Evolutionary conservation across 2,797 vertebrate species (phyloP), one percentile per base, ranked within the genome.

Genomic region (Danio albolineatus): DNA sequence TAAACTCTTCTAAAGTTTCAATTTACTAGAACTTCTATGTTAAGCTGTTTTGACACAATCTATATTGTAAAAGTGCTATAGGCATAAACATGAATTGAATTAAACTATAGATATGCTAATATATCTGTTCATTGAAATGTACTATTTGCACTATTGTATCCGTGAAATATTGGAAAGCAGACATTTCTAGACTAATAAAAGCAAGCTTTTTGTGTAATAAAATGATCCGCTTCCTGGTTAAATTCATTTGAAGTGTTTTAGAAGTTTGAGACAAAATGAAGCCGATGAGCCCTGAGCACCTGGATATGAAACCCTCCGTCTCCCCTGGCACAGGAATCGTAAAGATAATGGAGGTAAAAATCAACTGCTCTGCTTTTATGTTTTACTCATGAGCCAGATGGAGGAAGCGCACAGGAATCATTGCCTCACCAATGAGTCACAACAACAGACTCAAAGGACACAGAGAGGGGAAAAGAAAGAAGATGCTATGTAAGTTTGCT

Each of bases 381-480:
- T 82, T 77, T 77, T 66, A 65, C 21, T 76, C 73, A 54, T 64
- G 78, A 76, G 73, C 73, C 72, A 69, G 72, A 75, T 17, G 64
- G 41, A 60, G 57, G 54, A 6, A 53, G 28, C 16, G 49, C 44
- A 36, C 13, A 39, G 39, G 53, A 75, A 43, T 76, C 44, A 67
- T 73, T 51, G 6, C 53, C 39, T 64, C 72, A 73, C 19, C 60
- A 9, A 17, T 38, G 64, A 56, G 59, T 49, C 72, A 49, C 16
- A 73, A 12, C 14, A 17, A 73, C 41, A 6, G 19, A 19, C 14
- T 28, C 10, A 54, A 56, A 19, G 8, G 51, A 14, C 3, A 28
- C 10, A 46, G 2, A 2, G 39, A 10, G n/a, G 38, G 54, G 14
- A 39, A 10, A 21, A 36, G 21, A 28, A 41, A 62, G 51, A 7